Base-by-base conservation (phyloP, 1,140 invertebrate genomes). In the Neuroterus valhalla region DNA sequence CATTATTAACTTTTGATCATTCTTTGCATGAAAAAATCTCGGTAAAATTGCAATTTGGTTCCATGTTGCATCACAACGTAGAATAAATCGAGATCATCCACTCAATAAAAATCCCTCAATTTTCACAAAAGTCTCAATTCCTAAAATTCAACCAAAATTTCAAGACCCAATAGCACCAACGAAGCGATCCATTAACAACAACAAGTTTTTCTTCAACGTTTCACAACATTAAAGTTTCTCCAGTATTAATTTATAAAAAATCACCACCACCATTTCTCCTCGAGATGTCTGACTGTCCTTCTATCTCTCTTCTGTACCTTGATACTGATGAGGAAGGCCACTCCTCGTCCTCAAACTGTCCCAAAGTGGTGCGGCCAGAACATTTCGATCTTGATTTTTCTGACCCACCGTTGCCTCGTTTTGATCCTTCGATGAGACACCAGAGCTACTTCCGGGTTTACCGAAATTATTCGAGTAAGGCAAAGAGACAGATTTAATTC, bases 301-400 rank as follows among this genome's bases (percentile, higher is more conserved):
- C 87, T 79, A 88, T 72, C 76, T 84, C 66, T 87, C 84, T 80
- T 86, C 85, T 86, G 84, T 88, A 88, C 87, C 87, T 88, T 86
- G 87, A 87, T 88, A 88, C 82, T 87, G 87, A 83, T 87, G 86
- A 74, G 83, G 83, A 66, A 88, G 79, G 76, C 85, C 86, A 73
- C 78, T 86, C 81, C 86, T 88, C 62, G 84, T 78, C 75, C 84
- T 85, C 48, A 88, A 80, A 80, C 81, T 88, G 83, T 88, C 86
- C 87, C 87, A 88, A 42, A 87, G 80, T 46, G 82, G 72, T 44
- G 81, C 78, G 23, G 69, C 76, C 68, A 86, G 76, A 72, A 79
- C 75, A 70, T 87, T 87, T 81, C 80, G 79, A 31, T 88, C 81
- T 70, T 81, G 80, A 71, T 72, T 73, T 72, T 82, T 85, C 78